Evolutionary conservation across 2,113 vertebrate genomes (phyloP), one percentile per base, ranked within the genome.

Genomic region (Lucifuga dentata): DNA sequence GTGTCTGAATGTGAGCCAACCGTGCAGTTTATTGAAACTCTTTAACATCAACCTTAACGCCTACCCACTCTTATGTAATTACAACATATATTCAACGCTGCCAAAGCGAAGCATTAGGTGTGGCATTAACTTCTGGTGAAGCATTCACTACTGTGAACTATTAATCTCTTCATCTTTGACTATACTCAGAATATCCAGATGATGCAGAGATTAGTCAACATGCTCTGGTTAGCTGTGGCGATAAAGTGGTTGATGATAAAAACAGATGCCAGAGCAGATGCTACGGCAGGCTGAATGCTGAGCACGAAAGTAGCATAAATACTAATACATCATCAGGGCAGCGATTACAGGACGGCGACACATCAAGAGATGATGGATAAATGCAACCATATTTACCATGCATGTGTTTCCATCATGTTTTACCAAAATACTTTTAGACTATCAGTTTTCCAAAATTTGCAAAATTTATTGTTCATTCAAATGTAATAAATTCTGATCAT

Each of bases 201-300:
- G 61, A 81, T 44, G 59, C 48, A 21, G 64, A 67, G 80, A 87
- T 80, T 76, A 78, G 72, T 76, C 67, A 49, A 74, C 24, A 20
- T 20, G 79, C 51, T 80, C 63, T 69, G 67, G 51, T 82, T 61
- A 81, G 70, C 15, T 1, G 24, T 19, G 40, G 52, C 41, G 2
- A 53, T 64, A 52, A 71, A 70, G 63, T 55, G 69, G 64, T 35
- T 6, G 48, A 38, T 41, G 51, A 33, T 79, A 55, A 70, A 60
- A 78, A 58, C 86, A 89, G 89, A 83, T 84, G 86, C 70, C 39
- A 1, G 43, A 85, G 70, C 85, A 87, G 85, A 83, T 88, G 85
- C 77, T 66, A 8, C 38, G 26, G 68, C 29, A 26, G 32, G 57
- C 68, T 20, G 5, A 66, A 55, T 8, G 21, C 69, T 43, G 62